Conservation (phyloP, 2,888 invertebrate species). For the Himalopsyche tibetana region DNA sequence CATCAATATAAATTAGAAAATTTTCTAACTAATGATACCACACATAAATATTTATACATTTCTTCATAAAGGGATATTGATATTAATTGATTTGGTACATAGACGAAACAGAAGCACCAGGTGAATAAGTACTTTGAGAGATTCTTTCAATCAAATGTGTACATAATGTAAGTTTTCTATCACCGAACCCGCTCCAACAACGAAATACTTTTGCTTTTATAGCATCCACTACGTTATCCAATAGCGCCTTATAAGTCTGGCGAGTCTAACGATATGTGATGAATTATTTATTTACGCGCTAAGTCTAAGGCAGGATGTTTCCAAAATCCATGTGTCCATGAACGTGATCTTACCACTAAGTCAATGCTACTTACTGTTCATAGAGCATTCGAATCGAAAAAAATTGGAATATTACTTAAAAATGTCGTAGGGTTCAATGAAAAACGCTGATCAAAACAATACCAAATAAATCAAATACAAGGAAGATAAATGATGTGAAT, state of each 20-base stretch:
- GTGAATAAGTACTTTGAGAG: no score
- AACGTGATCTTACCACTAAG: constrained; percentile 41
- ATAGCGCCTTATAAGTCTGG: not conserved
- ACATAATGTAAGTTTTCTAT: not conserved
- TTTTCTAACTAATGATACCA: no score
- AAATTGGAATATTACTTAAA: not conserved
- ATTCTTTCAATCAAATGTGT: not conserved
- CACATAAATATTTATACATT: no score
- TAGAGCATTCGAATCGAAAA: not conserved
- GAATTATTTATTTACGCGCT: constrained; percentile 24
- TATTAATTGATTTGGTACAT: no score
- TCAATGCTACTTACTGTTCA: constrained; percentile 34
- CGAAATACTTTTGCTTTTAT: constrained; percentile 10
- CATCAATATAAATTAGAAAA: no score
- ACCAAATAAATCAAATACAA: no score
- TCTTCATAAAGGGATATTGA: no score
- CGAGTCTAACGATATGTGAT: not conserved
- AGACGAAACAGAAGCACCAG: no score
- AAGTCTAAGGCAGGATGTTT: constrained; percentile 39
- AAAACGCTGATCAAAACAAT: not conserved
- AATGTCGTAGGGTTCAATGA: constrained; percentile 13
- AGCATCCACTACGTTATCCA: constrained; percentile 5
- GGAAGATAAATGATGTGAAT: no score
- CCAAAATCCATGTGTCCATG: constrained; percentile 10
- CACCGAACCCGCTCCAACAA: not conserved